These are phyloP conservation scores for Callyntrura guangdongensis DNA, from an alignment of 2,888 invertebrate genomes.

Conservation along the genomic window DNA sequence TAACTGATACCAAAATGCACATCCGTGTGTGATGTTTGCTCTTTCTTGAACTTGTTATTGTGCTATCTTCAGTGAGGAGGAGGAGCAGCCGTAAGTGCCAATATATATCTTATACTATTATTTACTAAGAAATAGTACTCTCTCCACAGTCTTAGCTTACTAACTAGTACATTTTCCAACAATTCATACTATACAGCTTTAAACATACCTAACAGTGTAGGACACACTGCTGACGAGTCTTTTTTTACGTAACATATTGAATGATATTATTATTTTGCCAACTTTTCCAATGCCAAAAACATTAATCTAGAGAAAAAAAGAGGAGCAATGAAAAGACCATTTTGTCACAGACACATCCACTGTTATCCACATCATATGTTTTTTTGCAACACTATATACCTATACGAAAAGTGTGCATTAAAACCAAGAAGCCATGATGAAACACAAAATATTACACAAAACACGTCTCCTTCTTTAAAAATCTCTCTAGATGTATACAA, in stretches of 20 bases:
- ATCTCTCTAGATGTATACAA: neutral
- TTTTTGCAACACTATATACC: conserved; percentile 30
- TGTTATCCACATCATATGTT: conserved; percentile 47
- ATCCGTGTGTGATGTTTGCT: conserved; percentile 56
- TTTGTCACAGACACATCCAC: conserved; percentile 55
- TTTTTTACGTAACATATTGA: conserved; percentile 4
- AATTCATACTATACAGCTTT: neutral
- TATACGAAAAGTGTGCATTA: neutral
- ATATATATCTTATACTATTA: conserved; percentile 7
- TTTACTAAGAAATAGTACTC: neutral
- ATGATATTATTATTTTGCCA: conserved; percentile 72
- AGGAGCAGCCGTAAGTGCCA: conserved; percentile 76
- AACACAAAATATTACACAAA: conserved; percentile 59
- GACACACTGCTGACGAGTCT: neutral
- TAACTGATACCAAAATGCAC: conserved; percentile 76
- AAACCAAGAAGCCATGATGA: conserved; percentile 39
- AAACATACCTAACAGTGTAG: conserved; percentile 8
- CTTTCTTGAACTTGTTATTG: conserved; percentile 63
- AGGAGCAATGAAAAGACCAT: neutral
- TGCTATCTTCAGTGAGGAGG: conserved; percentile 72
- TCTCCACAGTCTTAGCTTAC: neutral
- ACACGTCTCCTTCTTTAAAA: neutral
- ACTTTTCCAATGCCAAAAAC: conserved; percentile 76
- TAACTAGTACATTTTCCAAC: conserved; percentile 24
- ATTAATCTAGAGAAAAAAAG: conserved; percentile 69